Conservation (phyloP, 2,888 invertebrate genomes). For the Ectropis crepuscularia region DNA sequence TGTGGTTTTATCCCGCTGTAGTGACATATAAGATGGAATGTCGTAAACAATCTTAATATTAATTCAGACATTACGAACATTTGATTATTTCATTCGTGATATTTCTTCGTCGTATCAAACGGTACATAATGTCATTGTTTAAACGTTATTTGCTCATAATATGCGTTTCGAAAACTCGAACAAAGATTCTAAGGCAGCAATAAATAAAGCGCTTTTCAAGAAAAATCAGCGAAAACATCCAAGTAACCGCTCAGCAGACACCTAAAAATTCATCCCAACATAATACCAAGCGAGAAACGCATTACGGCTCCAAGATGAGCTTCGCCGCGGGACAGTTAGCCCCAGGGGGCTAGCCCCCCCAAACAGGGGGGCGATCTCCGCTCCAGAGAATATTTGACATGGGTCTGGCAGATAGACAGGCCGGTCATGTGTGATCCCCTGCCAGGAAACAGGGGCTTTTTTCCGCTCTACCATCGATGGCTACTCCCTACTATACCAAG, state of each 20-base stretch:
- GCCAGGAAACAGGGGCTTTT: constrained; percentile 82
- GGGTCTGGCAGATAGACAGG: constrained; percentile 85
- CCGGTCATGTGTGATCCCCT: constrained; percentile 85
- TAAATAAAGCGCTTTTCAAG: constrained; percentile 31
- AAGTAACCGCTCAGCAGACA: constrained; percentile 46
- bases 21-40: neutral
- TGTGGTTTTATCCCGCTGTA: constrained; percentile 17
- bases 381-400: constrained; percentile 85
- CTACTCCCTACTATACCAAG: constrained; percentile 70
- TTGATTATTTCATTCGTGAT: too few species aligned
- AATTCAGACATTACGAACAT: too few species aligned
- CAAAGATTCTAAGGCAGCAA: neutral
- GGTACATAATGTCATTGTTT: too few species aligned
- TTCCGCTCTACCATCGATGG: constrained; percentile 79
- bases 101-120: too few species aligned
- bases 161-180: too few species aligned
- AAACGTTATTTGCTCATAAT: too few species aligned
- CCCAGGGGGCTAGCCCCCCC: constrained; percentile 75
- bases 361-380: constrained; percentile 77
- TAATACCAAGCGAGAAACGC: constrained; percentile 77
- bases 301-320: constrained; percentile 84
- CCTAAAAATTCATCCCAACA: constrained; percentile 79
- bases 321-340: constrained; percentile 82
- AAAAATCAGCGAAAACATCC: constrained; percentile 37
- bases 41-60: too few species aligned